Percentiles rank a stretch among this genome's conserved stretches.
Conservation (phyloP, 2,797 vertebrate genomes). For the Cephalopachus bancanus region DNA sequence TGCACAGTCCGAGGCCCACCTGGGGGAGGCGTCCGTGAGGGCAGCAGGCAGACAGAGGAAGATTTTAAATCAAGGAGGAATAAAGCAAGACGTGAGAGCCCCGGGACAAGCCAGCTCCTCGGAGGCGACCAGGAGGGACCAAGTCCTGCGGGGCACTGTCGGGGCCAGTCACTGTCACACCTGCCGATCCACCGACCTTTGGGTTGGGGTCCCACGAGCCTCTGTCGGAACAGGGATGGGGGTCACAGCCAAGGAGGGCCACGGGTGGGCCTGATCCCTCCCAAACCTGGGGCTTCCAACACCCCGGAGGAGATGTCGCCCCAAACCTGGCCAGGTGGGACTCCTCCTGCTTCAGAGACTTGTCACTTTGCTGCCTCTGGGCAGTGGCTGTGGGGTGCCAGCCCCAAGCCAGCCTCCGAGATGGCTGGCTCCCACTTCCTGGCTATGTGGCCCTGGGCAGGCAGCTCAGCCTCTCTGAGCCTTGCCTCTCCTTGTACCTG, state of each 20-base stretch:
- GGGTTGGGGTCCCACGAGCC: no score
- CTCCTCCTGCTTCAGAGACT: neutral
- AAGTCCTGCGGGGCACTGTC: rapidly evolving
- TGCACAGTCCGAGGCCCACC: no score
- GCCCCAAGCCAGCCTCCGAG: neutral
- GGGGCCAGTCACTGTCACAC: neutral
- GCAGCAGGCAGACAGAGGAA: no score
- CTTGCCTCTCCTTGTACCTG: neutral
- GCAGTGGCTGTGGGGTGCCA: rapidly evolving
- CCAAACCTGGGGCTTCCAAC: neutral
- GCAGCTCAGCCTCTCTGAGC: neutral
- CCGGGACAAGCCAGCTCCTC: neutral
- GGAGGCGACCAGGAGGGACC: neutral
- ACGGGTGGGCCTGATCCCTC: no score
- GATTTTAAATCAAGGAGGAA: no score
- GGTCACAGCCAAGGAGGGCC: rapidly evolving
- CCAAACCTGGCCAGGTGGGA: neutral
- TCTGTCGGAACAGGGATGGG: rapidly evolving
- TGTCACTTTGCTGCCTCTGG: rapidly evolving
- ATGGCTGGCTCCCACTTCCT: neutral
- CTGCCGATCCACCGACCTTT: rapidly evolving
- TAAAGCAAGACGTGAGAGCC: no score
- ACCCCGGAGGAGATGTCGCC: neutral
- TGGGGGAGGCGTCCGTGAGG: no score
- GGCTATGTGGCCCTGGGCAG: neutral